Evolutionary conservation across 2,888 invertebrate genomes (phyloP), one percentile per base, ranked within the genome.

Genomic region (Idaea dimidiata): DNA sequence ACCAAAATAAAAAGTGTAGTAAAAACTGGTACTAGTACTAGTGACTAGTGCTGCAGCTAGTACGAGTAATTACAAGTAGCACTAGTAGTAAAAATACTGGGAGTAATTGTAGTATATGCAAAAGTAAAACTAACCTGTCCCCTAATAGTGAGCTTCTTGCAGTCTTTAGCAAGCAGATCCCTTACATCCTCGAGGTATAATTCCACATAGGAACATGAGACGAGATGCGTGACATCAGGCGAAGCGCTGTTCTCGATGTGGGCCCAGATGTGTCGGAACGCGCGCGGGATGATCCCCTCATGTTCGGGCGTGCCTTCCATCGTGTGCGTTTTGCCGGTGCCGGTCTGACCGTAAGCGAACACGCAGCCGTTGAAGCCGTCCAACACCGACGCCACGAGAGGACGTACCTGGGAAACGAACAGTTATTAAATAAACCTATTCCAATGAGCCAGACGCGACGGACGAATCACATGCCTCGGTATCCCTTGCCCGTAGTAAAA

Each of bases 361-460:
- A 99, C 99, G 75, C 99, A 99, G 16, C 99, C 99, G 90, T 99
- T 99, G 90, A 99, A 99, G 1, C 99, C 99, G 81, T 97, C 97
- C 67, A 99, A 94, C 6, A 99, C 99, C 0, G 98, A 98, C 69
- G 98, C 96, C 18, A 99, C 98, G 76, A 99, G 89, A 0, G 98
- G 98, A 59, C 98, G 95, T 62, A 99, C 92, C 93, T 93, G 81
- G 14, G 14, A 3, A 43, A 43, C 6, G 24, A 43, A 43, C 43
- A 43, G 10, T 14, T 14, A 33, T 7, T 7, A 14, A 14, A 7
- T 43, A 43, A 14, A 14, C 8, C 5, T 8, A 43, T 43, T 43
- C 0, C 6, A 43, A 43, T 43, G 10, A 43, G 1, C 3, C 1
- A 43, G 10, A 43, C 2, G 43, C 7, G 14, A 1, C 24, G 24